Percentiles rank a stretch among this genome's conserved stretches.
Evolutionary conservation across 2,113 vertebrate species (phyloP).

Genomic region (Pangasianodon gigas): DNA sequence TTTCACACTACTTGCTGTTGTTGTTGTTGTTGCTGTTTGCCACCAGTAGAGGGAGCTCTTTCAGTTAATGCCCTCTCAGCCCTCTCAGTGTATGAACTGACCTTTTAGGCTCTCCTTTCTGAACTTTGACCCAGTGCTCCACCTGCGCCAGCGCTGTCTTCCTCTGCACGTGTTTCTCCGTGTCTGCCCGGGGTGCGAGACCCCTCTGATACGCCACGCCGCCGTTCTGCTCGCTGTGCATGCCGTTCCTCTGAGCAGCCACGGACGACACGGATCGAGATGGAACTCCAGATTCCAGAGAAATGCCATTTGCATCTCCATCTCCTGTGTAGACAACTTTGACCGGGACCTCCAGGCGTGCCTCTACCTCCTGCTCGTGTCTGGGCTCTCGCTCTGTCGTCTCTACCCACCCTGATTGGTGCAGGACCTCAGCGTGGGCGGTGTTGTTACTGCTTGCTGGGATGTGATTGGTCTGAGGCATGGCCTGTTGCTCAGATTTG

Average conservation of each 20-base stretch:
- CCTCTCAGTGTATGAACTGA: slow-evolving; percentile 67
- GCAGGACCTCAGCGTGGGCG: slow-evolving; percentile 69
- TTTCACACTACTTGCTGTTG: neutral
- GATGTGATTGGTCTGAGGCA: slow-evolving; percentile 84
- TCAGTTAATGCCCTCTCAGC: no score
- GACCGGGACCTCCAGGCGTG: slow-evolving; percentile 74
- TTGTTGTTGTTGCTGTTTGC: neutral
- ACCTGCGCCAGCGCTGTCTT: slow-evolving; percentile 88
- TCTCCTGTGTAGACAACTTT: slow-evolving; percentile 68
- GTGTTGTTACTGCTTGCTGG: slow-evolving; percentile 74
- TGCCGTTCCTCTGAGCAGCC: slow-evolving; percentile 79
- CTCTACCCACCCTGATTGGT: slow-evolving; percentile 69
- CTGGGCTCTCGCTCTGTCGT: slow-evolving; percentile 68
- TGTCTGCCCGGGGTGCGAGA: slow-evolving; percentile 71
- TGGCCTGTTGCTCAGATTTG: slow-evolving; percentile 78
- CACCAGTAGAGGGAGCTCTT: slow-evolving; percentile 13
- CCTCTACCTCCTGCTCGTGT: slow-evolving; percentile 70
- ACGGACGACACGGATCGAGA: slow-evolving; percentile 66
- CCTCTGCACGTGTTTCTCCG: slow-evolving; percentile 87
- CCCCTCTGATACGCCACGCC: slow-evolving; percentile 79
- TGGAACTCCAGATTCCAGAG: slow-evolving; percentile 70
- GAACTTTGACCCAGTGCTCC: slow-evolving; percentile 93
- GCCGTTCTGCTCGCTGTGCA: slow-evolving; percentile 84
- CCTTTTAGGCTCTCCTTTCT: slow-evolving; percentile 90
- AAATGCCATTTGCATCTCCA: slow-evolving; percentile 74